These are phyloP conservation scores for Hermodice carunculata DNA, from an alignment of 2,888 invertebrate species.

Conservation along the genomic window DNA sequence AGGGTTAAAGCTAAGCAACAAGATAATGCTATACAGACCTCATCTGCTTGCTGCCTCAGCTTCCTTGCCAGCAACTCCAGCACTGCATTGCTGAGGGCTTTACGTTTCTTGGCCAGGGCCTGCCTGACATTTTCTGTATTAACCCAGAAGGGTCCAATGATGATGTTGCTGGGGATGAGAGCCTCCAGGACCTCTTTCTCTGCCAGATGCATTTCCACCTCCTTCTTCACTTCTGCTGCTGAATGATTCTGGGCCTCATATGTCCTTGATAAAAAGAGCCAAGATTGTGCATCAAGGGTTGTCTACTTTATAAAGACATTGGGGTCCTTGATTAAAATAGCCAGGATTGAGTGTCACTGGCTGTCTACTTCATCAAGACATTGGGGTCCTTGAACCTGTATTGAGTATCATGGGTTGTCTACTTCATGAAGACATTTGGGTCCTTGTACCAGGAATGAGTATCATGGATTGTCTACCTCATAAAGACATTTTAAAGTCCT, in stretches of 20 bases:
- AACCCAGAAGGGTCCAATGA: constrained; percentile 83
- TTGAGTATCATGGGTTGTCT: too few species aligned
- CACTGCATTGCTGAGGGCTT: constrained; percentile 78
- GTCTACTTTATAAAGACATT: too few species aligned
- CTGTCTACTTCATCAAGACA: too few species aligned
- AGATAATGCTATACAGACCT: constrained; percentile 68
- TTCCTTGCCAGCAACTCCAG: constrained; percentile 81
- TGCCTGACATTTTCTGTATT: constrained; percentile 79
- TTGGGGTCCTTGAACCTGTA: too few species aligned
- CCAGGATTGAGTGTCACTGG: too few species aligned
- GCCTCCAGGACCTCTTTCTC: constrained; percentile 78
- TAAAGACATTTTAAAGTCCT: too few species aligned
- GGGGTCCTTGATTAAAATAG: too few species aligned
- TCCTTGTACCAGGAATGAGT: too few species aligned
- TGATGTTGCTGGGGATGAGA: constrained; percentile 79
- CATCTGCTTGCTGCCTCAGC: constrained; percentile 77
- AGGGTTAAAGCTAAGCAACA: neutral
- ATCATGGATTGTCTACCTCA: too few species aligned
- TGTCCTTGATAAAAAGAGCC: too few species aligned
- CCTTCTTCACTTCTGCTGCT: constrained; percentile 79
- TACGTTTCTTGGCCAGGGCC: constrained; percentile 79
- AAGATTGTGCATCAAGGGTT: too few species aligned
- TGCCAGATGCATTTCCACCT: constrained; percentile 78
- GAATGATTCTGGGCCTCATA: constrained; percentile 77
- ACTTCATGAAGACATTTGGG: too few species aligned